These are phyloP conservation scores for Cygnus buccinator DNA, from an alignment of 2,113 vertebrate species.

Conservation along the genomic window DNA sequence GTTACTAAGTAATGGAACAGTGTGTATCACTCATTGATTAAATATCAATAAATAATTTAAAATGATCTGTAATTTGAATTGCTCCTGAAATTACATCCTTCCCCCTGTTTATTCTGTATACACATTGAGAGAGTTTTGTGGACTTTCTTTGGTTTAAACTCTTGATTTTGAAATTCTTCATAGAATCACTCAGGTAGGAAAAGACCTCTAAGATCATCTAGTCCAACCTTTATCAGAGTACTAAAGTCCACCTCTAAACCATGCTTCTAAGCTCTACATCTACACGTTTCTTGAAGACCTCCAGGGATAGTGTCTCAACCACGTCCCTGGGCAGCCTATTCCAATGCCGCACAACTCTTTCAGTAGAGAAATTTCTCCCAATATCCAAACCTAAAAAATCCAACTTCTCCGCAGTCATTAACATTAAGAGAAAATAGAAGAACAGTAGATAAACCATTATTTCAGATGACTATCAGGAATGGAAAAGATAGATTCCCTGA, in stretches of 20 bases:
- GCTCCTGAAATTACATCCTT: neutral
- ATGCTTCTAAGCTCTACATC: too few species aligned
- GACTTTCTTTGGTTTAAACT: neutral
- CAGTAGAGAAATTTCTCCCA: too few species aligned
- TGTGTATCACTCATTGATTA: neutral
- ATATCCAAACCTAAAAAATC: too few species aligned
- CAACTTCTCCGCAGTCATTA: neutral
- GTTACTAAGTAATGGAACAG: constrained; percentile 3
- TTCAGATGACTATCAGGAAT: neutral
- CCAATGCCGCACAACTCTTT: too few species aligned
- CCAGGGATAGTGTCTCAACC: too few species aligned
- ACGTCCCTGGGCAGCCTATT: too few species aligned
- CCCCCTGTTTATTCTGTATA: neutral
- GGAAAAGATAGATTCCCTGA: neutral
- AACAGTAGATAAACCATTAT: neutral
- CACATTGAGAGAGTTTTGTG: neutral
- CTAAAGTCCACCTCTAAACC: too few species aligned
- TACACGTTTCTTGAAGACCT: too few species aligned
- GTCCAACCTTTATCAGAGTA: too few species aligned
- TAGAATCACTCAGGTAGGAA: too few species aligned
- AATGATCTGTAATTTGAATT: neutral
- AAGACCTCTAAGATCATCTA: too few species aligned
- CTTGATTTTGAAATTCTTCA: neutral
- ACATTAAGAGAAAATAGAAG: neutral
- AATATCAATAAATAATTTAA: neutral